A percentile compares a stretch with the other conserved stretches of the same genome.
These are phyloP conservation scores for Drosophila antonietae DNA, from an alignment of 2,888 invertebrate species.

Conservation along the genomic window DNA sequence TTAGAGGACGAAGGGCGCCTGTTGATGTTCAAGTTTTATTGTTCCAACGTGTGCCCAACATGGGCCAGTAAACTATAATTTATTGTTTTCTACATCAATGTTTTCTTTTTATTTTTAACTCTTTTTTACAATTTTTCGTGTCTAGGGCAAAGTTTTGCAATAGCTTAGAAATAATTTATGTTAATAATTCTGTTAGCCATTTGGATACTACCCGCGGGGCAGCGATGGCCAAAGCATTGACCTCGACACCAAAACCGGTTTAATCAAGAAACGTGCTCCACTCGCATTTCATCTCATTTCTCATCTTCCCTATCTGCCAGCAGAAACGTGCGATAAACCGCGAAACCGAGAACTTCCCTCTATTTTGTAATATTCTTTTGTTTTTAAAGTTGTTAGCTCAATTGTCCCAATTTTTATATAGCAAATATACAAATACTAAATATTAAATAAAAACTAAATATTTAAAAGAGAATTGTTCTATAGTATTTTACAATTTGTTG, in stretches of 20 bases:
- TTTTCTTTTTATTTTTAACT: conserved; percentile 3
- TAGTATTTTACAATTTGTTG: too few relatives aligned
- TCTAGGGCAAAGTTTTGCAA: conserved; percentile 44
- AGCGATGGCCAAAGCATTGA: conserved; percentile 53
- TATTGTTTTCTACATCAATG: conserved; percentile 24
- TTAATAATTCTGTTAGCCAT: conserved; percentile 52
- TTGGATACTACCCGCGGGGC: conserved; percentile 35
- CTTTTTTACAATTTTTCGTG: conserved; percentile 22
- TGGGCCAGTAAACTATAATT: conserved; percentile 28
- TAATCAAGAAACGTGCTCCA: conserved; percentile 56
- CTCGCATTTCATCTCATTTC: conserved; percentile 33
- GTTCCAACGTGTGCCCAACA: conserved; percentile 52
- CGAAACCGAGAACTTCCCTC: conserved; percentile 10
- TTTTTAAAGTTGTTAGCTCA: conserved; percentile 43
- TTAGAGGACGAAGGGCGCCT: conserved; percentile 79
- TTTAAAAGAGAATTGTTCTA: conserved; percentile 3
- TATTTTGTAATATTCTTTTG: not conserved
- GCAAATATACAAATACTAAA: conserved; percentile 44
- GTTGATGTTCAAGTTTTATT: conserved; percentile 80
- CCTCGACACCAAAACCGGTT: conserved; percentile 65
- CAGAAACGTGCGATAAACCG: conserved; percentile 21
- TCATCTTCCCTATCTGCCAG: conserved; percentile 6
- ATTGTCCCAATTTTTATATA: conserved; percentile 54
- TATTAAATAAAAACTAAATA: conserved; percentile 20
- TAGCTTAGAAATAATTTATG: conserved; percentile 60